Percentiles rank a stretch among this genome's conserved stretches.
Evolutionary conservation across 2,113 vertebrate genomes (phyloP).

Genomic region (Entomyzon cyanotis): DNA sequence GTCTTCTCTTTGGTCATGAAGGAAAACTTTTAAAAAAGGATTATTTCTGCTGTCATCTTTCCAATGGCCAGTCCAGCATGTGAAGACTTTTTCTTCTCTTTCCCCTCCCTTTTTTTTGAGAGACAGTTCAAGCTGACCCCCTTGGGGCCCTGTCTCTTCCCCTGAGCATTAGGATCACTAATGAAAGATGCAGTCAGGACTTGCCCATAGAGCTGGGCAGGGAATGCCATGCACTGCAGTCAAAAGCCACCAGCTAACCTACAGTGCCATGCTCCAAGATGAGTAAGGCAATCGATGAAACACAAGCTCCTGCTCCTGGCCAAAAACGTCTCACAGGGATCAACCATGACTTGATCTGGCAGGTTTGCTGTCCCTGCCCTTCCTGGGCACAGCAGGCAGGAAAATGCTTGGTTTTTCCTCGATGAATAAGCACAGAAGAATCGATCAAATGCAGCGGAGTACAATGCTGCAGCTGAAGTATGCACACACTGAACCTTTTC

Average conservation of each 20-base stretch:
- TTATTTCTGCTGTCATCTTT: background rate
- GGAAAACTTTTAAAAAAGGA: background rate
- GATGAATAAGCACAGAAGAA: background rate
- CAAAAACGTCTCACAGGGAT: background rate
- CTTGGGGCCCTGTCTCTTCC: background rate
- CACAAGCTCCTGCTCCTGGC: background rate
- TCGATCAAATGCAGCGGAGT: background rate
- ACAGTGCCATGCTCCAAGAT: background rate
- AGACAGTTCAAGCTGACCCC: background rate
- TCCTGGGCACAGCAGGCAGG: background rate
- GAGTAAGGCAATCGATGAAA: accelerated
- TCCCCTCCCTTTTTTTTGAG: background rate
- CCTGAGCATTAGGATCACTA: background rate
- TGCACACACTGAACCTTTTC: background rate
- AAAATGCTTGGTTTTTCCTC: background rate
- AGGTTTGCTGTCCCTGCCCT: background rate
- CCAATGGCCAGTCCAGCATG: background rate
- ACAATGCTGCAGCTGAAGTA: conserved; percentile 32
- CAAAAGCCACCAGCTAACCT: background rate
- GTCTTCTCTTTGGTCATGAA: background rate
- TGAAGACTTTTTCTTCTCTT: background rate
- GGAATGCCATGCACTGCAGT: accelerated
- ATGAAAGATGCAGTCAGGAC: background rate
- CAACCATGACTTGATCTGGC: background rate
- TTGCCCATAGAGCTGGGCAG: background rate